These are phyloP conservation scores for Menidia menidia DNA, from an alignment of 2,797 vertebrate genomes.

Conservation along the genomic window DNA sequence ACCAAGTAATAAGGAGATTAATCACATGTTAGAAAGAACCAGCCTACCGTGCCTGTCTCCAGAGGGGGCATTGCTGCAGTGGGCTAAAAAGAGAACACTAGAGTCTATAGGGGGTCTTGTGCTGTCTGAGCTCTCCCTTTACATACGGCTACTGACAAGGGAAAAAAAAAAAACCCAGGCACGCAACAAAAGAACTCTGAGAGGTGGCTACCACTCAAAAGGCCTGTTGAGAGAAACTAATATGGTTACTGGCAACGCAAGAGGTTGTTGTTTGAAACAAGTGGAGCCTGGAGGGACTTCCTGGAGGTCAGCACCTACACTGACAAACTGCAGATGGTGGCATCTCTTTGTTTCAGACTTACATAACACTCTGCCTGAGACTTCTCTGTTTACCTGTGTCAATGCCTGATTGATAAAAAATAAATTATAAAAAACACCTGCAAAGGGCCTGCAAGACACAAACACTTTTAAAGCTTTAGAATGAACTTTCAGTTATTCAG, in stretches of 20 bases:
- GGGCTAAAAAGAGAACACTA: slow-evolving; percentile 60
- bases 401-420: not conserved
- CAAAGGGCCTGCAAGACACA: no score
- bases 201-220: slow-evolving; percentile 69
- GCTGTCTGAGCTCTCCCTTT: slow-evolving; percentile 30
- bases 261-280: slow-evolving; percentile 69
- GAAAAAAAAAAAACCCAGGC: slow-evolving; percentile 64
- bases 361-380: slow-evolving; percentile 43
- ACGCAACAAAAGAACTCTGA: slow-evolving; percentile 77
- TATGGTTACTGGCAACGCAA: slow-evolving; percentile 76
- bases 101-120: slow-evolving; percentile 48
- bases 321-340: slow-evolving; percentile 69
- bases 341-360: slow-evolving; percentile 74
- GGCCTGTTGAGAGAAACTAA: slow-evolving; percentile 79
- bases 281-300: slow-evolving; percentile 62
- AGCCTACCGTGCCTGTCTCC: slow-evolving; percentile 54
- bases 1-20: slow-evolving; percentile 80
- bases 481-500: no score
- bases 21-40: slow-evolving; percentile 69
- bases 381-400: not conserved
- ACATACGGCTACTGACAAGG: slow-evolving; percentile 31
- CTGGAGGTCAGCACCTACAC: slow-evolving; percentile 58
- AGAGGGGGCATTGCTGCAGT: slow-evolving; percentile 49
- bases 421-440: no score
- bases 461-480: no score